phyloP scores from a whole-genome alignment of 2,888 invertebrate species.

The Gymnoscelis rufifasciata region DNA sequence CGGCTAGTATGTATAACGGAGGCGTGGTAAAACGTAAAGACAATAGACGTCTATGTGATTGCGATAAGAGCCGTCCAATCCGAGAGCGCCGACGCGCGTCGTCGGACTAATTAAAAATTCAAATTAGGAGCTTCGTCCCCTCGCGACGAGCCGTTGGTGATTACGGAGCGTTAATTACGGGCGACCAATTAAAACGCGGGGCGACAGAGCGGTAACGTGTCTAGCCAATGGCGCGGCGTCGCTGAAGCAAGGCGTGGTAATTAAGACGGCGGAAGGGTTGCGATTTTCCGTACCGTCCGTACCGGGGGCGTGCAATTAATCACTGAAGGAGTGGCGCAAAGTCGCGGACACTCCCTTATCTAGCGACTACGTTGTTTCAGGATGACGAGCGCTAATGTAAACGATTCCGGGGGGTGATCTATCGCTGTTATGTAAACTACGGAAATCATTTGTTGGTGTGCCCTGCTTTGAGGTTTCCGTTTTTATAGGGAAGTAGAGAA shows the following conservation, averaged over 20 bases:
- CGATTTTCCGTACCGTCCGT: slow-evolving; percentile 73
- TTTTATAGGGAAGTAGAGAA: no score
- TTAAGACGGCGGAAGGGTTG: slow-evolving; percentile 76
- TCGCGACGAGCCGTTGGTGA: slow-evolving; percentile 65
- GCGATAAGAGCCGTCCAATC: slow-evolving; percentile 55
- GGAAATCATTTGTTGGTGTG: slow-evolving; percentile 21
- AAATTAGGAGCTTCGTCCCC: slow-evolving; percentile 67
- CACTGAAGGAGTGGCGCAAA: slow-evolving; percentile 51
- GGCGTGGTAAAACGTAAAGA: slow-evolving; percentile 40
- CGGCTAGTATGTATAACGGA: slow-evolving; percentile 7
- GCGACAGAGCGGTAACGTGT: slow-evolving; percentile 51
- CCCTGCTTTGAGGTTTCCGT: slow-evolving; percentile 13
- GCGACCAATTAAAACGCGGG: slow-evolving; percentile 71
- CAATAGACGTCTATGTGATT: slow-evolving; percentile 63
- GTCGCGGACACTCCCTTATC: slow-evolving; percentile 45
- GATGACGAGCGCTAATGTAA: slow-evolving; percentile 28
- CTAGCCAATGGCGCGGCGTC: slow-evolving; percentile 60
- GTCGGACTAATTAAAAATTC: slow-evolving; percentile 71
- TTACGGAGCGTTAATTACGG: slow-evolving; percentile 72
- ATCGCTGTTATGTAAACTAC: slow-evolving; percentile 21
- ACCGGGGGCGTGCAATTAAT: slow-evolving; percentile 67
- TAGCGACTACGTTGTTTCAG: slow-evolving; percentile 35
- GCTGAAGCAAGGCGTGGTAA: slow-evolving; percentile 76
- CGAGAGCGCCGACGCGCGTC: slow-evolving; percentile 36
- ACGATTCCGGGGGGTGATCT: slow-evolving; percentile 20